phyloP scores from a whole-genome alignment of 2,888 invertebrate species.

The Rutpela maculata region DNA sequence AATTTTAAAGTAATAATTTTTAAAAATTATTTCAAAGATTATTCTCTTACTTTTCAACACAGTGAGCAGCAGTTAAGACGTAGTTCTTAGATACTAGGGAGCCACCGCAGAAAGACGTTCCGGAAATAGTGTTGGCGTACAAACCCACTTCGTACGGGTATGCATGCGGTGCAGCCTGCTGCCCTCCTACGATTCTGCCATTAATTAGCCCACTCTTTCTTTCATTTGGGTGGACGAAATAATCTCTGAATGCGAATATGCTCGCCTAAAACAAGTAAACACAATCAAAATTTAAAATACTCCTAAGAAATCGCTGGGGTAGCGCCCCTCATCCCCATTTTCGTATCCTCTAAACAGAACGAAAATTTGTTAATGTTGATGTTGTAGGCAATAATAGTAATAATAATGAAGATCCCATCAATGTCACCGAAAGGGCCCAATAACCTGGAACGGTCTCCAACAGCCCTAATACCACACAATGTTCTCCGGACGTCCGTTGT shows the following conservation, averaged over 20 bases:
- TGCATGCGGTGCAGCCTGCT: conserved; percentile 48
- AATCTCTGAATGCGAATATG: neutral
- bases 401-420: too few relatives aligned
- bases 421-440: too few relatives aligned
- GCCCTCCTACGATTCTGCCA: conserved; percentile 49
- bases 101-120: conserved; percentile 57
- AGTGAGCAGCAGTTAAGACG: conserved; percentile 59
- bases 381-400: too few relatives aligned
- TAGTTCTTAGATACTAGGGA: conserved; percentile 53
- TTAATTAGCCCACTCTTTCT: neutral
- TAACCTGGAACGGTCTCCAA: too few relatives aligned
- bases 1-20: too few relatives aligned
- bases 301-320: too few relatives aligned
- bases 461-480: too few relatives aligned
- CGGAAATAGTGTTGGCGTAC: conserved; percentile 42
- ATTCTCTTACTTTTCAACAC: conserved; percentile 54
- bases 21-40: too few relatives aligned
- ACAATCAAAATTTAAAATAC: neutral
- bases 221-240: conserved; percentile 6
- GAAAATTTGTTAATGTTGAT: too few relatives aligned
- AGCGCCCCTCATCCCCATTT: too few relatives aligned
- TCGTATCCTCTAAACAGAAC: too few relatives aligned
- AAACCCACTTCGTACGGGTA: conserved; percentile 57
- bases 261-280: neutral
- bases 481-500: too few relatives aligned